Conservation (phyloP, 2,888 invertebrate species). For the Pyrocoelia pectoralis region DNA sequence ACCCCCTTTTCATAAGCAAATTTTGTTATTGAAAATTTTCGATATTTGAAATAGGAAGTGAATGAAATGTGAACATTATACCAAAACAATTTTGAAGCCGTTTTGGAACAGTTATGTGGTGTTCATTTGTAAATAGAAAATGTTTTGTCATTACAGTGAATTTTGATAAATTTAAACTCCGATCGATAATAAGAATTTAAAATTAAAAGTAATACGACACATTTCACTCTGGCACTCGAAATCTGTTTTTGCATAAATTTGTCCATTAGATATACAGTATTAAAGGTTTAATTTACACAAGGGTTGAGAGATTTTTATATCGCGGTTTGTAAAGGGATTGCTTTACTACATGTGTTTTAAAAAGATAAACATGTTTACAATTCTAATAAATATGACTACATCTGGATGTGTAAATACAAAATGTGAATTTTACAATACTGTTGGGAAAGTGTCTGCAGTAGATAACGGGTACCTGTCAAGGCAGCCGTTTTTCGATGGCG, state of each 20-base stretch:
- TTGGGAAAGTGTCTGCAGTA: slow-evolving; percentile 28
- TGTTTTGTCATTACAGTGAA: too few species aligned
- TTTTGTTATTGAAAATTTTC: too few species aligned
- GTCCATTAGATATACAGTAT: slow-evolving; percentile 3
- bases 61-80: too few species aligned
- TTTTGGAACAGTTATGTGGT: too few species aligned
- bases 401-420: slow-evolving; percentile 29
- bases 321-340: slow-evolving; percentile 9
- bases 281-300: neutral
- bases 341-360: slow-evolving; percentile 23
- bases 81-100: too few species aligned
- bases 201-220: neutral
- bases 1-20: too few species aligned
- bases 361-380: slow-evolving; percentile 28
- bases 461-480: slow-evolving; percentile 32
- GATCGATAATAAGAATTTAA: too few species aligned
- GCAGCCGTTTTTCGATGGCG: slow-evolving; percentile 32
- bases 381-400: slow-evolving; percentile 30
- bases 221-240: neutral
- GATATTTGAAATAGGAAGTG: too few species aligned
- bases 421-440: slow-evolving; percentile 25
- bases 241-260: slow-evolving; percentile 1
- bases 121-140: too few species aligned
- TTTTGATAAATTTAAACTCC: too few species aligned
- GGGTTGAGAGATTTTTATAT: neutral